These are phyloP conservation scores for Halesus radiatus DNA, from an alignment of 1,140 invertebrate species.

Conservation along the genomic window DNA sequence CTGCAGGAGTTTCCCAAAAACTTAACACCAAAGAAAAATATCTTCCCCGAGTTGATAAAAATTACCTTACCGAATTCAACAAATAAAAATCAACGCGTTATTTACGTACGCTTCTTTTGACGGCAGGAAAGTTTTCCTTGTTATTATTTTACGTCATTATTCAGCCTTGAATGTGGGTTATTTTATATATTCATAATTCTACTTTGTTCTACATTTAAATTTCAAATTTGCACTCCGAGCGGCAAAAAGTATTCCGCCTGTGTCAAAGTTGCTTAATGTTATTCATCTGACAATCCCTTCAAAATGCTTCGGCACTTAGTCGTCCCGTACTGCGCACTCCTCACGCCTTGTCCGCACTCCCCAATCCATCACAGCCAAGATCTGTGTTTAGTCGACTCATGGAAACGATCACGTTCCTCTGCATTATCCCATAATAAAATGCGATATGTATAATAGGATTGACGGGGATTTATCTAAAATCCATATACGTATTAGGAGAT, in stretches of 20 bases:
- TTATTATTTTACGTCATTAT: conserved; percentile 41
- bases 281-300: conserved; percentile 56
- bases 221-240: conserved; percentile 55
- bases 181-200: conserved; percentile 41
- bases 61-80: conserved; percentile 20
- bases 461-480: no score
- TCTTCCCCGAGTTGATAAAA: not conserved
- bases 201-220: conserved; percentile 53
- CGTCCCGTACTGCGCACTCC: no score
- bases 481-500: no score
- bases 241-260: conserved; percentile 54
- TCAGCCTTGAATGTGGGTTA: conserved; percentile 1
- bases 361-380: no score
- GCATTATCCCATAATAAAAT: no score
- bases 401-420: no score
- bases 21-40: no score
- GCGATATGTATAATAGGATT: no score
- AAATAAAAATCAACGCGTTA: conserved; percentile 16
- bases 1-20: not conserved
- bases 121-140: conserved; percentile 29
- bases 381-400: no score
- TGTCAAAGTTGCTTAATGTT: conserved; percentile 57
- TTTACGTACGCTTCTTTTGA: conserved; percentile 33
- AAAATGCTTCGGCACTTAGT: conserved; percentile 40
- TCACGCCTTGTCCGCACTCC: no score